These are phyloP conservation scores for Sebastes kiyomatsui DNA, from an alignment of 2,797 vertebrate species.

Conservation along the genomic window DNA sequence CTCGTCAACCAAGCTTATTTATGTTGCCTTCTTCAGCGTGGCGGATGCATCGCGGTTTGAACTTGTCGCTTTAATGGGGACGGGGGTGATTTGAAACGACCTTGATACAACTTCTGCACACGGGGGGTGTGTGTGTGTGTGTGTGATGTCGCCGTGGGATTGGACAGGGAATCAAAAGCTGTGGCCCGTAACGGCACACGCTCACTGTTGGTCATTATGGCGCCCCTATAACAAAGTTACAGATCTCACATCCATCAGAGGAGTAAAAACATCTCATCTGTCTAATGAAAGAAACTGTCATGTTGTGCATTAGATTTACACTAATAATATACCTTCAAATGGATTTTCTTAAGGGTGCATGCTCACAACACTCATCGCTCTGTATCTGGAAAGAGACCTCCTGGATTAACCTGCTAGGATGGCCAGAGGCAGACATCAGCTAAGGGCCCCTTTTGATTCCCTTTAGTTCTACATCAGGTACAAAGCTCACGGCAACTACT, in stretches of 20 bases:
- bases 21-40: constrained; percentile 35
- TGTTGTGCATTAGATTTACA: constrained; percentile 21
- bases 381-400: neutral
- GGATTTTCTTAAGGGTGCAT: constrained; percentile 22
- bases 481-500: neutral
- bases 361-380: constrained; percentile 10
- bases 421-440: neutral
- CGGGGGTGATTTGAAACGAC: constrained; percentile 60
- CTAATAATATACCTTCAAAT: constrained; percentile 21
- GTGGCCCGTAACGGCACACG: constrained; percentile 49
- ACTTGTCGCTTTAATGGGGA: constrained; percentile 63
- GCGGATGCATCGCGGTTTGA: constrained; percentile 57
- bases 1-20: constrained; percentile 66
- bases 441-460: neutral
- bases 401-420: neutral
- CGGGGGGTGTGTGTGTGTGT: neutral
- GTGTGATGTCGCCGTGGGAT: constrained; percentile 26
- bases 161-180: constrained; percentile 49
- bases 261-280: constrained; percentile 36
- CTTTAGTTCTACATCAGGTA: neutral
- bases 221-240: constrained; percentile 34
- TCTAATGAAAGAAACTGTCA: constrained; percentile 34
- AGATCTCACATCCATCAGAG: constrained; percentile 50
- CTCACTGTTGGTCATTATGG: constrained; percentile 48
- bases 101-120: constrained; percentile 62